A percentile compares a stretch with the other conserved stretches of the same genome.
These are phyloP conservation scores for Xanthorhoe spadicearia DNA, from an alignment of 2,888 invertebrate species.

Conservation along the genomic window DNA sequence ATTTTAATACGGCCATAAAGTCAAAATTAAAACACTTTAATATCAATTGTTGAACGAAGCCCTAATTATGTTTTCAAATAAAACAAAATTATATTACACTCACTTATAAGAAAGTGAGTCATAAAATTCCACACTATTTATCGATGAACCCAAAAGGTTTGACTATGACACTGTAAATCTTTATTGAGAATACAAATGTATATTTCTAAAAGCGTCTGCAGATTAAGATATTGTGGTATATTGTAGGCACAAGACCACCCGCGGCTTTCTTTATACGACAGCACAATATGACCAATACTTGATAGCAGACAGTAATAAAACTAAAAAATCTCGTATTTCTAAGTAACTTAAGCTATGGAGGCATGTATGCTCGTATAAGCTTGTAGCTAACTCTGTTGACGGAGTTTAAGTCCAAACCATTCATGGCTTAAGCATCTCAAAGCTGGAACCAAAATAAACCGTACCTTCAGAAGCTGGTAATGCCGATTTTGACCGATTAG, in stretches of 20 bases:
- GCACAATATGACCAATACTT: constrained; percentile 39
- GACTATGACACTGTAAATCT: not conserved
- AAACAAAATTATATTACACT: not conserved
- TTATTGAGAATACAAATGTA: not conserved
- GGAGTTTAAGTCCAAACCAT: no score
- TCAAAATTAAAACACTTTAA: no score
- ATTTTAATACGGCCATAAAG: no score
- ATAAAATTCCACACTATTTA: constrained; percentile 1
- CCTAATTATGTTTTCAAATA: no score
- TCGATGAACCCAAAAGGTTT: not conserved
- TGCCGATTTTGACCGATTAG: no score
- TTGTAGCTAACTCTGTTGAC: no score
- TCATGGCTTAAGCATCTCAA: no score
- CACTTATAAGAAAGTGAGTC: constrained; percentile 1
- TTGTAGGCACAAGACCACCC: constrained; percentile 41
- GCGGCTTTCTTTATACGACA: constrained; percentile 43
- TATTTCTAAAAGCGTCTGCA: constrained; percentile 26
- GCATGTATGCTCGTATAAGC: no score
- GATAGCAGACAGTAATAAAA: constrained; percentile 12
- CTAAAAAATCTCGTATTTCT: not conserved
- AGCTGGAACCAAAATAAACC: no score
- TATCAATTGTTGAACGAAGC: no score
- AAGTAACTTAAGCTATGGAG: not conserved
- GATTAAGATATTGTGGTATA: constrained; percentile 41
- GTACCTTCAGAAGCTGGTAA: no score